These are phyloP conservation scores for Nasua narica DNA, from an alignment of 2,797 vertebrate species.

Conservation along the genomic window DNA sequence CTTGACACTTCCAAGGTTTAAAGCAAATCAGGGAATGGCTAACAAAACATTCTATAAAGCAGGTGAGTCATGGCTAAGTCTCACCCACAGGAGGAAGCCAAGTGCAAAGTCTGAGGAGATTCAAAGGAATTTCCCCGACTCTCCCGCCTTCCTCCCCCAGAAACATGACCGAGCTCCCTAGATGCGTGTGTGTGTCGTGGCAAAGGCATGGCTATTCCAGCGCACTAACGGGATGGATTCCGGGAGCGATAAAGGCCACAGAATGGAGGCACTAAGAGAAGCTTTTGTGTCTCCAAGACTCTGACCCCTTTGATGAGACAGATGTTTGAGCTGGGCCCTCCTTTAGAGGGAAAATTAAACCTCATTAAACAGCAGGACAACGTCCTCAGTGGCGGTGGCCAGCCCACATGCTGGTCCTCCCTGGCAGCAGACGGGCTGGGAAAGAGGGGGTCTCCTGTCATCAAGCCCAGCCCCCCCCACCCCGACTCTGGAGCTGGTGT, in stretches of 20 bases:
- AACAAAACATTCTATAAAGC: slow-evolving; percentile 52
- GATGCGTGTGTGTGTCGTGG: rapidly evolving
- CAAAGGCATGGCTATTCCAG: slow-evolving; percentile 28
- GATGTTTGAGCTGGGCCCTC: slow-evolving; percentile 48
- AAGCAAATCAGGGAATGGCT: slow-evolving; percentile 15
- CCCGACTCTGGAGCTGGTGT: not conserved
- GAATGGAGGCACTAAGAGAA: slow-evolving; percentile 6
- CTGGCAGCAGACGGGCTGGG: slow-evolving; percentile 62
- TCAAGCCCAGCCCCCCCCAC: not conserved
- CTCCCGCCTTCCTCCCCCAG: not conserved
- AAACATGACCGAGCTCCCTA: not conserved
- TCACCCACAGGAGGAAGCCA: not conserved
- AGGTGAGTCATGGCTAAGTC: slow-evolving; percentile 10
- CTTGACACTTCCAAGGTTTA: not conserved
- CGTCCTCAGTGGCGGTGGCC: not conserved
- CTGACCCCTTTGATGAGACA: slow-evolving; percentile 54
- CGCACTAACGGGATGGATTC: not conserved
- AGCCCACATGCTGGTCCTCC: not conserved
- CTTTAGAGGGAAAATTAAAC: slow-evolving; percentile 24
- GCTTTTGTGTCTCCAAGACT: slow-evolving; percentile 47
- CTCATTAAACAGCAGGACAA: slow-evolving; percentile 63
- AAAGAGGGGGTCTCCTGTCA: slow-evolving; percentile 33
- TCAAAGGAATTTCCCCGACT: not conserved
- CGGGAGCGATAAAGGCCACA: slow-evolving; percentile 36
- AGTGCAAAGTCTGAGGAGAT: not conserved